A percentile compares a stretch with the other conserved stretches of the same genome.
Conservation (phyloP, 2,797 vertebrate species). For the Phylloscopus collybita region DNA sequence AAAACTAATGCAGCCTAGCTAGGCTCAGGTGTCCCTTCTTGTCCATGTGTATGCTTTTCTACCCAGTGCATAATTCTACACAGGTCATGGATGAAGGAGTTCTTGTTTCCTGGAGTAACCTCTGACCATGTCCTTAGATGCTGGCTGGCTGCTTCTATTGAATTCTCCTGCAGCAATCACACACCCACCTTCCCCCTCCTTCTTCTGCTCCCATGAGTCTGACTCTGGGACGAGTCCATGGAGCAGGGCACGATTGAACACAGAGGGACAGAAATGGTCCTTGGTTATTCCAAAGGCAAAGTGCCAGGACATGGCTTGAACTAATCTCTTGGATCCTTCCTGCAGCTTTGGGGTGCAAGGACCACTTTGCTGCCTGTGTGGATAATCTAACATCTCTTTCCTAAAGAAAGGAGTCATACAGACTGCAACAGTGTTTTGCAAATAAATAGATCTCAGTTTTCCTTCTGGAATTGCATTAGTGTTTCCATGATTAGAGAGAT, state of each 20-base stretch:
- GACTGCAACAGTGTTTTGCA: neutral
- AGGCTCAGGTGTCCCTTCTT: neutral
- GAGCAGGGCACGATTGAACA: neutral
- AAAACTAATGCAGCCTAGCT: neutral
- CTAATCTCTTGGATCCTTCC: neutral
- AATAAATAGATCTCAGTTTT: neutral
- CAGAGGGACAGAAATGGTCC: neutral
- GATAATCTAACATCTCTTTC: neutral
- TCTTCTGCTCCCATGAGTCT: neutral
- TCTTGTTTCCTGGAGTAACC: neutral
- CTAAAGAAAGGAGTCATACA: neutral
- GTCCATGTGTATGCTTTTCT: neutral
- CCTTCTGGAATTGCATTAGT: neutral
- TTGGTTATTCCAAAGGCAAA: neutral
- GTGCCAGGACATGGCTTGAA: neutral
- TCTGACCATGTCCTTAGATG: neutral
- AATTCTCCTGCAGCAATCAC: neutral
- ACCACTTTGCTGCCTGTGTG: neutral
- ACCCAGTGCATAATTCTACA: neutral
- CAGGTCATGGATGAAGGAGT: neutral
- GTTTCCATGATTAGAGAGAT: neutral
- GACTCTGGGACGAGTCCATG: neutral
- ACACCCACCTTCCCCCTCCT: neutral
- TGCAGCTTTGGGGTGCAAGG: neutral
- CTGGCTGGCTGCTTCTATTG: neutral